A percentile compares a stretch with the other conserved stretches of the same genome.
phyloP scores from a whole-genome alignment of 2,888 invertebrate genomes.

The Zaprionus bogoriensis region DNA sequence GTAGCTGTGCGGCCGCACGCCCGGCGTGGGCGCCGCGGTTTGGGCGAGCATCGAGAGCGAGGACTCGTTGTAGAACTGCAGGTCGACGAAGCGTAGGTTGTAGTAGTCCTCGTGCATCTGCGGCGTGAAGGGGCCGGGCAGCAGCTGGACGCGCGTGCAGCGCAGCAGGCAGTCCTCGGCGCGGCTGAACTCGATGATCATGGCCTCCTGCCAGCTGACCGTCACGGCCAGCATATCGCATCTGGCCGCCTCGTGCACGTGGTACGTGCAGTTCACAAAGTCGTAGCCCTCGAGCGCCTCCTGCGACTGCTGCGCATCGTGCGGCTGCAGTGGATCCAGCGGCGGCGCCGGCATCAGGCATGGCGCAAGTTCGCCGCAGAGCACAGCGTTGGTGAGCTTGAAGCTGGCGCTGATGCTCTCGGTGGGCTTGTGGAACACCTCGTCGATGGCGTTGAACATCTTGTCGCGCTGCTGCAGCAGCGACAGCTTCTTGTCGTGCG shows the following conservation, averaged over 20 bases:
- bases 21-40: slow-evolving; percentile 83
- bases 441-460: slow-evolving; percentile 86
- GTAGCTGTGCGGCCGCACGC: slow-evolving; percentile 83
- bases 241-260: slow-evolving; percentile 67
- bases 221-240: slow-evolving; percentile 77
- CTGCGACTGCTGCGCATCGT: no score
- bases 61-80: slow-evolving; percentile 88
- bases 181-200: slow-evolving; percentile 78
- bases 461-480: slow-evolving; percentile 91
- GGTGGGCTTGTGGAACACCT: slow-evolving; percentile 87
- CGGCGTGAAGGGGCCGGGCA: slow-evolving; percentile 81
- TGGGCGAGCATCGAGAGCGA: slow-evolving; percentile 89
- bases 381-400: slow-evolving; percentile 84
- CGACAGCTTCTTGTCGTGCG: slow-evolving; percentile 89
- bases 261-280: slow-evolving; percentile 71
- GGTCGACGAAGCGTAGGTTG: slow-evolving; percentile 85
- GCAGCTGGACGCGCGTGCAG: slow-evolving; percentile 85
- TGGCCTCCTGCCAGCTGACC: slow-evolving; percentile 74
- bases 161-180: slow-evolving; percentile 81
- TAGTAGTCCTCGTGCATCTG: slow-evolving; percentile 68
- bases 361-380: slow-evolving; percentile 81
- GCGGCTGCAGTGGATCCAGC: slow-evolving; percentile 1
- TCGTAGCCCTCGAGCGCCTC: no score
- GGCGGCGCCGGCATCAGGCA: not conserved
- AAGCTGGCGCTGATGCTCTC: slow-evolving; percentile 87